These are phyloP conservation scores for Clamator glandarius DNA, from an alignment of 2,797 vertebrate species.

Conservation along the genomic window DNA sequence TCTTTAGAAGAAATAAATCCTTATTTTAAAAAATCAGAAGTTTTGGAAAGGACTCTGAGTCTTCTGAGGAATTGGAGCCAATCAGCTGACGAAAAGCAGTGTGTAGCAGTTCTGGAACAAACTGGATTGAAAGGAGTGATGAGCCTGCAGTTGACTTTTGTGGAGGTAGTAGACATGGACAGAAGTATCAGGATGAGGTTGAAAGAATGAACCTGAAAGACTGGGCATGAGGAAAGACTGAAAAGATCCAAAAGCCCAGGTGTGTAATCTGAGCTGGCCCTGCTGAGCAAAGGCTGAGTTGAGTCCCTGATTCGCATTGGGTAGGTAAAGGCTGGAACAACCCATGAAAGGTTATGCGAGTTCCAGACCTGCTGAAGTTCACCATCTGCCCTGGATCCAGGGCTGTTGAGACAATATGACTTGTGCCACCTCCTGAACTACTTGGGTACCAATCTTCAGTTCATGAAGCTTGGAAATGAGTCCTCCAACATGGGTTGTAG, in stretches of 20 bases:
- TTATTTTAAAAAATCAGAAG: not conserved
- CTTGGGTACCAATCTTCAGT: not conserved
- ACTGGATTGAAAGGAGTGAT: not conserved
- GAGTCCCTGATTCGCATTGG: not conserved
- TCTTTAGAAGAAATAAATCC: not conserved
- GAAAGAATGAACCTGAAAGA: not conserved
- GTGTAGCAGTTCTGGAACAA: not conserved
- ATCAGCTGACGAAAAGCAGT: not conserved
- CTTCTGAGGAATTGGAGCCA: not conserved
- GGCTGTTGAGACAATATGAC: not conserved
- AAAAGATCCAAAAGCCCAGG: not conserved
- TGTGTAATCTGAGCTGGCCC: no score
- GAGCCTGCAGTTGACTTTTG: not conserved
- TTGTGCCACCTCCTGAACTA: not conserved
- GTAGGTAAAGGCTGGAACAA: not conserved
- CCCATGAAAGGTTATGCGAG: not conserved
- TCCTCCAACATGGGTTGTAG: not conserved
- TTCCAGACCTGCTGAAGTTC: not conserved
- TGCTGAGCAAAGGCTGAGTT: not conserved
- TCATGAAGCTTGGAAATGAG: rapidly evolving
- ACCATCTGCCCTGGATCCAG: not conserved
- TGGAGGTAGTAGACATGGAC: not conserved
- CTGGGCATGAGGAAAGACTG: not conserved
- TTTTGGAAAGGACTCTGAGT: not conserved
- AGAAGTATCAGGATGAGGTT: not conserved